These are phyloP conservation scores for Epizoanthus fatuus DNA, from an alignment of 92 coral and sea anemone species.

Conservation along the genomic window DNA sequence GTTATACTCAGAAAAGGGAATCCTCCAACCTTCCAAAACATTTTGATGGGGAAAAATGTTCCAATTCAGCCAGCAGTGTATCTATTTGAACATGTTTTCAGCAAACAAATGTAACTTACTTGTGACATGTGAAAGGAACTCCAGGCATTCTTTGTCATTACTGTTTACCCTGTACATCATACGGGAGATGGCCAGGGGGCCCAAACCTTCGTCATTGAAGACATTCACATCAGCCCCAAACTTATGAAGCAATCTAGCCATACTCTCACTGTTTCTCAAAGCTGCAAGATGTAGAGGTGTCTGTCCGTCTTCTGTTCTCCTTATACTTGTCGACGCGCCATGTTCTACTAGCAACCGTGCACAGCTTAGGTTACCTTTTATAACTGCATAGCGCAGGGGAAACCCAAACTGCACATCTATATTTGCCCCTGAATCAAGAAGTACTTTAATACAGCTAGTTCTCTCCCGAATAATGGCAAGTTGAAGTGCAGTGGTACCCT, in stretches of 20 bases:
- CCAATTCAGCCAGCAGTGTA: conserved; percentile 14
- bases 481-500: conserved; percentile 96
- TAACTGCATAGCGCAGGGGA: conserved; percentile 92
- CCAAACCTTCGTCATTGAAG: conserved; percentile 85
- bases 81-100: too few species aligned
- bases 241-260: conserved; percentile 78
- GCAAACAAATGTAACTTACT: conserved; percentile 72
- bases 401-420: conserved; percentile 91
- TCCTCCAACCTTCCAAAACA: too few species aligned
- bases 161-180: conserved; percentile 84
- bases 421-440: conserved; percentile 85
- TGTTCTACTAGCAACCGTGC: conserved; percentile 84
- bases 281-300: conserved; percentile 89
- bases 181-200: conserved; percentile 85
- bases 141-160: conserved; percentile 76
- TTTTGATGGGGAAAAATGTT: too few species aligned
- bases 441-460: conserved; percentile 81
- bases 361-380: conserved; percentile 86
- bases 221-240: conserved; percentile 94
- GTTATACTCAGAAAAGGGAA: too few species aligned
- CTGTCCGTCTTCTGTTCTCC: conserved; percentile 89
- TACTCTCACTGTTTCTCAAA: conserved; percentile 82
- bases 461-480: conserved; percentile 93
- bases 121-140: conserved; percentile 76
- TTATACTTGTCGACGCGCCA: conserved; percentile 84